Base-by-base conservation (phyloP, 2,888 invertebrate genomes). In the Archaeoteleia sp. region DNA sequence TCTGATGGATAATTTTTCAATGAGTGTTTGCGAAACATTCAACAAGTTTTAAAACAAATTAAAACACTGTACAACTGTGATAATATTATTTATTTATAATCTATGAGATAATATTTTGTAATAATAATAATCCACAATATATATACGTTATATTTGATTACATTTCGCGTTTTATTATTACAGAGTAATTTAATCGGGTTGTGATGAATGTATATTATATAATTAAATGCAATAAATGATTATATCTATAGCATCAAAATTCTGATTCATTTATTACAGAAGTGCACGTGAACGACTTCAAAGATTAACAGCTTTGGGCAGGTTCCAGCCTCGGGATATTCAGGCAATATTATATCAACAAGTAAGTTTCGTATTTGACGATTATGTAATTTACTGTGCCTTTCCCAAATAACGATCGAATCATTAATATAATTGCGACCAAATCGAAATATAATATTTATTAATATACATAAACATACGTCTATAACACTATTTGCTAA, bases 261-360 rank as follows among this genome's bases (percentile, higher is more conserved):
- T 39, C 17, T 25, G 17, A 12, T 39, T 20, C 9, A 20, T 51
- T 63, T n/a, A 63, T 75, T 76, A 53, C 78, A 85, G 85, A 68
- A 78, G 78, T 25, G 84, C 94, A 67, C 89, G 94, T 80, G 95
- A 96, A 88, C 92, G 96, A 82, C 89, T 97, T 85, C 95, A 97
- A 89, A 91, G 94, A 83, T 90, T 97, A 82, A 94, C 96, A 70
- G 95, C 95, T 75, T 92, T 96, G 88, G 95, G 95, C 87, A 91
- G 94, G 80, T 94, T 97, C 88, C 95, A 94, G 78, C 96, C 97
- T 63, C 79, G 80, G 58, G 85, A 85, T 71, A 84, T 84, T 67
- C 78, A 84, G 72, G 80, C 82, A 46, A 83, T 83, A 73, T 70
- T 82, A 53, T 81, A 83, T 73, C 81, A 83, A 73, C 81, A 83